Evolutionary conservation across 2,888 invertebrate species (phyloP).

Genomic region (Apantesis nais): DNA sequence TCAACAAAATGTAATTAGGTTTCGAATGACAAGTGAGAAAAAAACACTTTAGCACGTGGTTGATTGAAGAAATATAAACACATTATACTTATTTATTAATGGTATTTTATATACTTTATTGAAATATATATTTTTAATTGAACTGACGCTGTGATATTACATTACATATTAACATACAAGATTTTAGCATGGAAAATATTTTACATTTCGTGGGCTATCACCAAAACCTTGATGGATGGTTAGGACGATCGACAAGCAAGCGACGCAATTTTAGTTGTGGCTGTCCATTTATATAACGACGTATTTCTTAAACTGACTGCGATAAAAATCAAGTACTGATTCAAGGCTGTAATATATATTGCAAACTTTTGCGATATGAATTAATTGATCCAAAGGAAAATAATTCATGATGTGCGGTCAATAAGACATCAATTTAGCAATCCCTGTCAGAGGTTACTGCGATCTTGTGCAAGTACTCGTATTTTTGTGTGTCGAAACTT

Average conservation of each 20-base stretch:
- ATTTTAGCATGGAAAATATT: neutral
- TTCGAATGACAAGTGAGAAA: slow-evolving; percentile 23
- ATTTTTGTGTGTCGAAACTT: neutral
- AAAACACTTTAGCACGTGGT: slow-evolving; percentile 41
- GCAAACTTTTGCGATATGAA: too few species aligned
- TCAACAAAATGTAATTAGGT: slow-evolving; percentile 22
- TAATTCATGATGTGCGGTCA: neutral
- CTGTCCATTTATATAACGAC: neutral
- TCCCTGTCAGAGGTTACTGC: neutral
- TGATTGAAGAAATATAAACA: slow-evolving; percentile 33
- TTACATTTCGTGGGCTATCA: too few species aligned
- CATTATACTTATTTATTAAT: slow-evolving; percentile 14
- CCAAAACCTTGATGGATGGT: too few species aligned
- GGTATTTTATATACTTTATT: neutral
- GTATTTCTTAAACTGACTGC: neutral
- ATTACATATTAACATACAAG: neutral
- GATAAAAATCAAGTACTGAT: neutral
- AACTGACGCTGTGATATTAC: neutral
- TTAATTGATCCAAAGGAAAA: neutral
- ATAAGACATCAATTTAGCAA: neutral
- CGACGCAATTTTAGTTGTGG: neutral
- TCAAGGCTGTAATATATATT: neutral
- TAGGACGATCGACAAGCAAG: neutral
- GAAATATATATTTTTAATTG: neutral
- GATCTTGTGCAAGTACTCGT: neutral